These are phyloP conservation scores for Platerodrilus igneus DNA, from an alignment of 2,888 invertebrate genomes.

Conservation along the genomic window DNA sequence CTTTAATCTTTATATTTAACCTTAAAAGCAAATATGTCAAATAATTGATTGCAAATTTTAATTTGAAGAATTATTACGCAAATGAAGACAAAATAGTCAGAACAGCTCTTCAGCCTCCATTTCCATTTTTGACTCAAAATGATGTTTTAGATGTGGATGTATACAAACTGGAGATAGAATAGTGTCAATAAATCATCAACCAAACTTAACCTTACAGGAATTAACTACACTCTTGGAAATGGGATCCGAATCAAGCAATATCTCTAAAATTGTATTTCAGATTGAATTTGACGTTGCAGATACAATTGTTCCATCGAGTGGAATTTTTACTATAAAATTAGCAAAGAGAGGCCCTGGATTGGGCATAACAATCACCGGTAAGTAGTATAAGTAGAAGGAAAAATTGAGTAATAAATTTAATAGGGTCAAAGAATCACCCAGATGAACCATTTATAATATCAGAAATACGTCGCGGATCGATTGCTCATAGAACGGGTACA, in stretches of 20 bases:
- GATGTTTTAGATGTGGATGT: constrained; percentile 63
- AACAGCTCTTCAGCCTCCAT: too few species aligned
- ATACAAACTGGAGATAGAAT: constrained; percentile 78
- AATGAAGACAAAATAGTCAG: too few species aligned
- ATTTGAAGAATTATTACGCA: too few species aligned
- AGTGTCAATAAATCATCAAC: constrained; percentile 77
- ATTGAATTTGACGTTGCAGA: constrained; percentile 90
- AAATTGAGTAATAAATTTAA: constrained; percentile 8
- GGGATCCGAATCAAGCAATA: constrained; percentile 53
- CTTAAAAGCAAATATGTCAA: too few species aligned
- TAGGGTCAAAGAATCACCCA: constrained; percentile 50
- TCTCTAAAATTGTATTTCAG: constrained; percentile 68
- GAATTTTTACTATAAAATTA: constrained; percentile 85
- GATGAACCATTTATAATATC: constrained; percentile 80
- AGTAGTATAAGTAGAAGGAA: constrained; percentile 22
- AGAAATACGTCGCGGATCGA: constrained; percentile 84
- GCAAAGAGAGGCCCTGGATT: constrained; percentile 75
- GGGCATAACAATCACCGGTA: constrained; percentile 85
- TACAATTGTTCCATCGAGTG: constrained; percentile 84
- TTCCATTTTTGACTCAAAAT: neutral
- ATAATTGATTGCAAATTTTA: too few species aligned
- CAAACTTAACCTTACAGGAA: constrained; percentile 58
- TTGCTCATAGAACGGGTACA: constrained; percentile 85
- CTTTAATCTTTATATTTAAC: too few species aligned
- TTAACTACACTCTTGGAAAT: constrained; percentile 50